Evolutionary conservation across 2,888 invertebrate genomes (phyloP).

Genomic region (Digitonthophagus gazella): DNA sequence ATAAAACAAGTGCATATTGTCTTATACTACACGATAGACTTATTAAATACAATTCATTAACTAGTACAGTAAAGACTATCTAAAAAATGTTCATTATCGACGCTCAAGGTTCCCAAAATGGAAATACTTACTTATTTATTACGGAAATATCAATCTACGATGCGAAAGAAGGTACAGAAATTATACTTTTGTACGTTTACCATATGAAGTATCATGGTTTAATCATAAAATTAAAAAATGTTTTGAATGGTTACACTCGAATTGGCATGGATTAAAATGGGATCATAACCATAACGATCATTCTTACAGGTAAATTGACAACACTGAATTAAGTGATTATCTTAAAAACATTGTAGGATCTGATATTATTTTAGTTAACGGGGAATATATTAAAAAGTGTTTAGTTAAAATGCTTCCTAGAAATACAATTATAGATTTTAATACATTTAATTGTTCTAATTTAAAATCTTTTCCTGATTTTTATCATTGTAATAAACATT

Average conservation of each 20-base stretch:
- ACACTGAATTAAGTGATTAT: background rate
- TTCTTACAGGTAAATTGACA: background rate
- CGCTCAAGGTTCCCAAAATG: background rate
- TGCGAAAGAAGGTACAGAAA: background rate
- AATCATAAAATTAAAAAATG: background rate
- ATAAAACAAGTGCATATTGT: constrained; percentile 10
- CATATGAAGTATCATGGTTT: background rate
- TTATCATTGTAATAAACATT: background rate
- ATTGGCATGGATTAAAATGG: background rate
- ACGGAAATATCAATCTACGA: background rate
- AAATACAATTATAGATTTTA: background rate
- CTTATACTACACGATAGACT: constrained; percentile 16
- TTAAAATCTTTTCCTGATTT: background rate
- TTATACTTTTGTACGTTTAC: background rate
- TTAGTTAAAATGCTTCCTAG: background rate
- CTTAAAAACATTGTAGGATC: background rate
- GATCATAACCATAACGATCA: background rate
- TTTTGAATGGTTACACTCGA: background rate
- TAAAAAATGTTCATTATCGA: background rate
- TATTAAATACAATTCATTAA: constrained; percentile 4
- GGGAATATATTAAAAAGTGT: background rate
- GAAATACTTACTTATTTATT: background rate
- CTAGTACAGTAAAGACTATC: background rate
- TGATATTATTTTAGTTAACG: background rate
- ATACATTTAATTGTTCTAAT: background rate